Evolutionary conservation across 2,888 invertebrate species (phyloP), one percentile per base, ranked within the genome.

Genomic region (Drosophila crucigera): DNA sequence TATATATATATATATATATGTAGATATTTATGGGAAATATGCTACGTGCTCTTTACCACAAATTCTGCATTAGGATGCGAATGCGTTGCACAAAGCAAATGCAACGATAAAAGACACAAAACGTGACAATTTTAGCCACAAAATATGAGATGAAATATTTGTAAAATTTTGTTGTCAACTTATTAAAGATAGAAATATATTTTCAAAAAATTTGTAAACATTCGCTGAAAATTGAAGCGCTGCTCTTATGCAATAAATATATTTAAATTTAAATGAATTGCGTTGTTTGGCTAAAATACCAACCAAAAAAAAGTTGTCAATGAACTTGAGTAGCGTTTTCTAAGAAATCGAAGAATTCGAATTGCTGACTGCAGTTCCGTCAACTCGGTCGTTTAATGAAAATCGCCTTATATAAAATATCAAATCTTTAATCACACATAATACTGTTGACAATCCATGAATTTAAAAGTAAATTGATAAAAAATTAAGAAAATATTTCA

Each of bases 331-430:
- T n/a, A 52, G 11, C 25, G 37, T 63, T 60, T 83, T 88, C 85
- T 58, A 53, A 53, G 85, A 82, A 83, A 33, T 54, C 43, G 33
- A 41, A 30, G 37, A 55, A 62, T 25, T 25, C 25, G 53, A 84
- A 74, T 25, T 83, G 90, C 90, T 89, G 87, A 87, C 81, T 53
- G 28, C 72, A 87, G 73, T 87, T 89, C 86, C 84, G 86, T 59
- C 66, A 14, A 30, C 6, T 25, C 33, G 31, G 19, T 22, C 30
- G 7, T 33, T 60, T 30, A 33, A 60, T 70, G 41, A 16, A 25
- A 9, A 25, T 47, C 4, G 16, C 4, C 1, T 25, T 47, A 4
- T 16, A 47, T 47, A 25, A 25, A 47, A 47, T 25, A 25, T 47
- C 47, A 22, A 47, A 47, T 43, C 14, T 14, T 43, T 22, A 7